These are phyloP conservation scores for Maconellicoccus hirsutus DNA, from an alignment of 1,140 invertebrate genomes.

Conservation along the genomic window DNA sequence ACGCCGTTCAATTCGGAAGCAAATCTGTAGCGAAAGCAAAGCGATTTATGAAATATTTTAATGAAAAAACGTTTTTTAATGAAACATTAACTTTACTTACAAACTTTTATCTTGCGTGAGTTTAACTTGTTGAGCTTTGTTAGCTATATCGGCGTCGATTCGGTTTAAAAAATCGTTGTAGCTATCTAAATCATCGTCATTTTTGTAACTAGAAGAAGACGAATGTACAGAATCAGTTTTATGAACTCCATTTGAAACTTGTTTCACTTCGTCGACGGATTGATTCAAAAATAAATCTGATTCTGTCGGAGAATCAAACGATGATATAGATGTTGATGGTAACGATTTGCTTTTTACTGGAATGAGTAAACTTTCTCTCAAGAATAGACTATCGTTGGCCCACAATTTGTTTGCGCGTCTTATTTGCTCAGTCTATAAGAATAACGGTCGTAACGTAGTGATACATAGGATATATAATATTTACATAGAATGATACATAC, in stretches of 20 bases:
- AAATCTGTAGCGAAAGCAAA: background rate
- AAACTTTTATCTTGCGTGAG: constrained; percentile 61
- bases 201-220: constrained; percentile 18
- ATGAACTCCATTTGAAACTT: background rate
- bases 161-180: constrained; percentile 72
- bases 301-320: constrained; percentile 19
- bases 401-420: constrained; percentile 74
- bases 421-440: constrained; percentile 75
- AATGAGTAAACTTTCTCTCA: constrained; percentile 30
- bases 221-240: background rate
- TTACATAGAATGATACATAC: constrained; percentile 58
- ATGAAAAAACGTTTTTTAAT: constrained; percentile 1
- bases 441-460: too few relatives aligned
- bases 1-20: background rate
- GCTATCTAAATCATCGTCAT: constrained; percentile 33
- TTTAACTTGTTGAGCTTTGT: constrained; percentile 71
- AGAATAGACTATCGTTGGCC: constrained; percentile 66
- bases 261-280: constrained; percentile 14
- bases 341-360: constrained; percentile 26
- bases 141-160: constrained; percentile 75
- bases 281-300: constrained; percentile 23
- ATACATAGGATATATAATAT: too few relatives aligned
- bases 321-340: constrained; percentile 12
- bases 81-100: constrained; percentile 43
- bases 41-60: too few relatives aligned